A percentile compares a stretch with the other conserved stretches of the same genome.
These are phyloP conservation scores for Parnassius apollo DNA, from an alignment of 2,888 invertebrate species.

Conservation along the genomic window DNA sequence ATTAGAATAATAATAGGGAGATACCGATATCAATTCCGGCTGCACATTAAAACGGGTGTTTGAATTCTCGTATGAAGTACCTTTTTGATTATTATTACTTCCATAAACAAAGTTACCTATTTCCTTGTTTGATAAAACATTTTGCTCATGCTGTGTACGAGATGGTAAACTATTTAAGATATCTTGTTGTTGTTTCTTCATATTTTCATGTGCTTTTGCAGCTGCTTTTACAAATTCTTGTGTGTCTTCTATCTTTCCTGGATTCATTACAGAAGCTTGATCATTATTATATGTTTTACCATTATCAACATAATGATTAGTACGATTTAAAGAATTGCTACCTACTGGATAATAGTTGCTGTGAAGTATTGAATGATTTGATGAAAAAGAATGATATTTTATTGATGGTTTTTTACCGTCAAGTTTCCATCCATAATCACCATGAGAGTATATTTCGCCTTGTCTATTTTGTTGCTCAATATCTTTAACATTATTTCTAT, in stretches of 20 bases:
- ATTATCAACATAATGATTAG: constrained; percentile 68
- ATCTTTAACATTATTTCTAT: constrained; percentile 54
- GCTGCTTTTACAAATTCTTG: constrained; percentile 73
- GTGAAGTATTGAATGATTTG: constrained; percentile 56
- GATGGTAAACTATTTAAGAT: constrained; percentile 41
- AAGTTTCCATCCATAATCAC: constrained; percentile 76
- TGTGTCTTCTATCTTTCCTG: constrained; percentile 51
- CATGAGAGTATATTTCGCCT: constrained; percentile 62
- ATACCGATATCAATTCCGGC: constrained; percentile 59
- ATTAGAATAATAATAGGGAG: constrained; percentile 56
- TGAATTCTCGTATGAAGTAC: constrained; percentile 39
- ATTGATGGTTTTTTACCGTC: constrained; percentile 58
- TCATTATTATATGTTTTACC: constrained; percentile 57
- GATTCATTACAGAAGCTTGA: constrained; percentile 57
- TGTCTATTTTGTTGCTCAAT: constrained; percentile 57
- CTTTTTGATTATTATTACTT: constrained; percentile 43
- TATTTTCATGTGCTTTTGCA: constrained; percentile 67
- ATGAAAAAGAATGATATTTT: constrained; percentile 47
- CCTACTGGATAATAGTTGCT: constrained; percentile 47
- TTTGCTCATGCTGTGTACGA: constrained; percentile 40
- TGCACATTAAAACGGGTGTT: constrained; percentile 48
- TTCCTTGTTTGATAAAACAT: constrained; percentile 32
- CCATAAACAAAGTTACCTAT: constrained; percentile 42
- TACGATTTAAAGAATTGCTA: constrained; percentile 58
- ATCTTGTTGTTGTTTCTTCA: constrained; percentile 56